Percentiles rank a stretch among this genome's conserved stretches.
Evolutionary conservation across 2,797 vertebrate species (phyloP).

Genomic region (Botia kubotai): DNA sequence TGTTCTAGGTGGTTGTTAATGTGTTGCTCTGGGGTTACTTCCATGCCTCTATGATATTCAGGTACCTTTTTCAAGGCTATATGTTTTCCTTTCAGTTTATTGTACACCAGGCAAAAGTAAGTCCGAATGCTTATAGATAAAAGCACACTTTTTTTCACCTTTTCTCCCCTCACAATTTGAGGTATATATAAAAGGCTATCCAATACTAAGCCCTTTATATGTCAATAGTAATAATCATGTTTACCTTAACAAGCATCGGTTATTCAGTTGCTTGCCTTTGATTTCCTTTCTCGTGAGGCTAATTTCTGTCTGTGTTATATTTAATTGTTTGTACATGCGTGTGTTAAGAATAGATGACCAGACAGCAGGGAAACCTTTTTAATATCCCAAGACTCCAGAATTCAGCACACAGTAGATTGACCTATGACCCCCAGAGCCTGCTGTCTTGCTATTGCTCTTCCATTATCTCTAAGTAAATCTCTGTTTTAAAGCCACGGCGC

Average conservation of each 20-base stretch:
- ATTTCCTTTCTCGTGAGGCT: background rate
- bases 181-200: no score
- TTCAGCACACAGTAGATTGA: constrained; percentile 52
- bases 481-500: constrained; percentile 25
- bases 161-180: no score
- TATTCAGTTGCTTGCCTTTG: background rate
- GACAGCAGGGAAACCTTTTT: constrained; percentile 39
- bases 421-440: constrained; percentile 42
- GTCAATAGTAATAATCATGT: background rate
- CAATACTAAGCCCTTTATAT: background rate
- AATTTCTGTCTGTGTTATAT: background rate
- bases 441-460: constrained; percentile 30
- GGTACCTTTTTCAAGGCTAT: no score
- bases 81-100: no score
- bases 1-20: no score
- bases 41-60: no score
- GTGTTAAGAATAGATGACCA: constrained; percentile 22
- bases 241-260: background rate
- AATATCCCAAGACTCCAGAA: constrained; percentile 23
- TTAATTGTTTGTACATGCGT: background rate
- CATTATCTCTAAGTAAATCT: constrained; percentile 44
- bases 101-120: no score
- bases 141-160: no score
- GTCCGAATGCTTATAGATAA: no score
- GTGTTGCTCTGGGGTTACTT: no score